phyloP scores from a whole-genome alignment of 64 coral and sea anemone species.

The Astreopora myriophthalma region DNA sequence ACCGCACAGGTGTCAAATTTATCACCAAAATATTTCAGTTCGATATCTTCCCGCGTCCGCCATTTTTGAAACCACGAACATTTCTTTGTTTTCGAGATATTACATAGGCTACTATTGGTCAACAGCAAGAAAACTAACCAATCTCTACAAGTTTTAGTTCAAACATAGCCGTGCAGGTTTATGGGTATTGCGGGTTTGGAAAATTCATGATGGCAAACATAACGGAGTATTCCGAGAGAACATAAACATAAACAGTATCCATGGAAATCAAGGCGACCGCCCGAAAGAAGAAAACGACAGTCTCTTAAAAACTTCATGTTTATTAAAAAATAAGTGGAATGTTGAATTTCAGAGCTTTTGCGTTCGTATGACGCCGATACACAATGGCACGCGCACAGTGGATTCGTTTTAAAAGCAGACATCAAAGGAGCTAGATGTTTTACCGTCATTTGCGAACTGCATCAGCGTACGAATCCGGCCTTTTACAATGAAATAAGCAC shows the following conservation, averaged over 20 bases:
- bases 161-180: background rate
- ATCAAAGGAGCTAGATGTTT: too few relatives aligned
- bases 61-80: conserved; percentile 83
- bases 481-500: too few relatives aligned
- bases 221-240: background rate
- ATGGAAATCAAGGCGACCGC: background rate
- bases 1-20: background rate
- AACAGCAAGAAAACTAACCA: background rate
- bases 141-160: background rate
- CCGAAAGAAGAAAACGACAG: too few relatives aligned
- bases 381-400: too few relatives aligned
- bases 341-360: too few relatives aligned
- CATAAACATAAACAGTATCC: background rate
- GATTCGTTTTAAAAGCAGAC: too few relatives aligned
- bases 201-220: background rate
- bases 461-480: too few relatives aligned
- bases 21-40: conserved; percentile 22
- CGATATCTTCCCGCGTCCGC: conserved; percentile 44
- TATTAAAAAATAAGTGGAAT: too few relatives aligned
- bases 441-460: too few relatives aligned
- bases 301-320: too few relatives aligned
- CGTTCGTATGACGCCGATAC: too few relatives aligned
- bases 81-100: background rate
- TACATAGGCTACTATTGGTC: conserved; percentile 3
- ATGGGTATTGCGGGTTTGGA: background rate